These are phyloP conservation scores for Stenotaenia linearis DNA, from an alignment of 2,888 invertebrate species.

Conservation along the genomic window DNA sequence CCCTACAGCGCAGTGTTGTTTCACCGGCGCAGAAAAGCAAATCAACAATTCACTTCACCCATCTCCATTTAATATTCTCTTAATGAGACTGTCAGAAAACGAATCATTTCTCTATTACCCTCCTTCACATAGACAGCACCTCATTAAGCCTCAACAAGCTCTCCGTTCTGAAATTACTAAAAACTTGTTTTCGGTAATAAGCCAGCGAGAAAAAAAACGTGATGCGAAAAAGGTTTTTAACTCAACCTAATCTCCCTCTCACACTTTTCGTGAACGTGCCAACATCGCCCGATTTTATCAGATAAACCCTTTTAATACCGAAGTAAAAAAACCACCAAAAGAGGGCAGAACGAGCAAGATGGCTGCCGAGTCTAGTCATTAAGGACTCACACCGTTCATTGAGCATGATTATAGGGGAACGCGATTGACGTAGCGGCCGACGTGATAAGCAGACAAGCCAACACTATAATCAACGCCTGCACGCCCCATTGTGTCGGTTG, in stretches of 20 bases:
- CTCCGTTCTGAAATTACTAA: not conserved
- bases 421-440: not conserved
- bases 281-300: not conserved
- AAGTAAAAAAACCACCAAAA: not conserved
- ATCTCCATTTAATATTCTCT: not conserved
- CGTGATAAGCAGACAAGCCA: conserved; percentile 1
- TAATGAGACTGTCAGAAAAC: not conserved
- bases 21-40: not conserved
- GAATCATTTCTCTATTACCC: not conserved
- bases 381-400: not conserved
- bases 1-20: not conserved
- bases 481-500: not conserved
- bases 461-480: conserved; percentile 1
- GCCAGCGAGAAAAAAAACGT: not conserved
- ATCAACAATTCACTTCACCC: not conserved
- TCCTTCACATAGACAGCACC: not conserved
- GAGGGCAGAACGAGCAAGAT: not conserved
- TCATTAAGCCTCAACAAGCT: not conserved
- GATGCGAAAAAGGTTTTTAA: not conserved
- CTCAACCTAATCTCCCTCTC: not conserved
- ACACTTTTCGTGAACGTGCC: not conserved
- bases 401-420: not conserved
- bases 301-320: not conserved
- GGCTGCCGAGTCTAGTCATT: not conserved
- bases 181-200: not conserved